Percentiles rank a stretch among this genome's conserved stretches.
phyloP scores from a whole-genome alignment of 2,113 vertebrate species.

The Charadrius vociferus region DNA sequence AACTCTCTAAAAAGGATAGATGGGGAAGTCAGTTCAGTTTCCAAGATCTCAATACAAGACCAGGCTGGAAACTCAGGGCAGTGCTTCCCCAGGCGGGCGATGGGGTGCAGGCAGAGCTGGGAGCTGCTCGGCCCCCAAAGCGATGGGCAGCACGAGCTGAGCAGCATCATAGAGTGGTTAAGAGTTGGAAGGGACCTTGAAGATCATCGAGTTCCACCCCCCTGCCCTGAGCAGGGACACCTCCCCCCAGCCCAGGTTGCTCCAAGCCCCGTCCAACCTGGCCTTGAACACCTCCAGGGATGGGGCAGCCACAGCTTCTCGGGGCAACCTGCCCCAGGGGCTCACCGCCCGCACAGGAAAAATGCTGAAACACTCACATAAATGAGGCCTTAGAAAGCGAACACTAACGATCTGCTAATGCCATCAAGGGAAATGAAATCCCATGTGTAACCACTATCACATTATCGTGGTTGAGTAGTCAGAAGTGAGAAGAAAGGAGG shows the following conservation, averaged over 20 bases:
- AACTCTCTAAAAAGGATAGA: not conserved
- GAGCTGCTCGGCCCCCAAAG: rapidly evolving
- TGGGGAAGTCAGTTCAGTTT: not conserved
- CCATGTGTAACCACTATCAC: not conserved
- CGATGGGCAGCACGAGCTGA: not conserved
- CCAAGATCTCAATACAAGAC: not conserved
- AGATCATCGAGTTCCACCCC: not conserved
- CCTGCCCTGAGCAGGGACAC: not conserved
- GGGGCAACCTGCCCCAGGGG: not conserved
- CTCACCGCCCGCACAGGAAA: not conserved
- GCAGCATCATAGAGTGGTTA: not conserved
- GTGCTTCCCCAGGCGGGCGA: not conserved
- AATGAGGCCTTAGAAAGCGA: not conserved
- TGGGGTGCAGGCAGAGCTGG: not conserved
- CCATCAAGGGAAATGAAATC: not conserved
- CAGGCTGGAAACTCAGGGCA: not conserved
- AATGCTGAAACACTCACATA: not conserved
- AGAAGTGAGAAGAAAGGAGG: not conserved
- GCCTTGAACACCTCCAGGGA: not conserved
- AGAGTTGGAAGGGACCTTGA: not conserved
- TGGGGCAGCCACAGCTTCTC: not conserved
- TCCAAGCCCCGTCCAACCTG: not conserved
- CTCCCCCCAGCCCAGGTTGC: not conserved
- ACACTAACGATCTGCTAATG: not conserved
- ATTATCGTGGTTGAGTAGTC: not conserved